Evolutionary conservation across 2,113 vertebrate genomes (phyloP).

Genomic region (pig (Sus scrofa)): DNA sequence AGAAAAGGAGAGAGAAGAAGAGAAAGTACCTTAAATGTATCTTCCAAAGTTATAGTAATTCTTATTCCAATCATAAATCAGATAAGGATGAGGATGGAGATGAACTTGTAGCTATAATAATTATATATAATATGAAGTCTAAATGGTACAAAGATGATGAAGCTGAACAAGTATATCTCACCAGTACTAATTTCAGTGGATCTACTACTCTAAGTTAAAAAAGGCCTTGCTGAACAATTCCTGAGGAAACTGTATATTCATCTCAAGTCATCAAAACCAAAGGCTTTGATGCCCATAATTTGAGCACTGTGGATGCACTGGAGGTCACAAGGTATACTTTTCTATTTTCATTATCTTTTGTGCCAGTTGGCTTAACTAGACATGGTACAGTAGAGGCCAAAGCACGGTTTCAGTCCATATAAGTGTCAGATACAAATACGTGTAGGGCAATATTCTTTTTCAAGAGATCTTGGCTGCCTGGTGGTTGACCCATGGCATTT

Average conservation of each 20-base stretch:
- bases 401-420: background rate
- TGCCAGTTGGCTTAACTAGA: background rate
- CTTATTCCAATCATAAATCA: conserved; percentile 43
- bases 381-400: background rate
- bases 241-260: background rate
- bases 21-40: conserved; percentile 14
- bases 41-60: background rate
- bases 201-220: background rate
- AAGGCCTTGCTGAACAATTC: background rate
- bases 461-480: background rate
- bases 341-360: background rate
- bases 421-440: background rate
- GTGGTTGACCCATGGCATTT: background rate
- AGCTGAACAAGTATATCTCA: conserved; percentile 9
- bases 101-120: conserved; percentile 23
- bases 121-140: conserved; percentile 22
- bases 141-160: conserved; percentile 33
- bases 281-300: background rate
- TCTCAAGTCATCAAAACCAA: conserved; percentile 37
- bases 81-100: conserved; percentile 15
- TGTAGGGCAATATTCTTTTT: background rate
- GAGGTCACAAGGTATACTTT: background rate
- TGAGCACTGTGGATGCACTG: background rate
- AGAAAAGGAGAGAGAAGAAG: background rate
- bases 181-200: background rate